These are phyloP conservation scores for Trogon melanurus DNA, from an alignment of 2,113 vertebrate genomes.

Conservation along the genomic window DNA sequence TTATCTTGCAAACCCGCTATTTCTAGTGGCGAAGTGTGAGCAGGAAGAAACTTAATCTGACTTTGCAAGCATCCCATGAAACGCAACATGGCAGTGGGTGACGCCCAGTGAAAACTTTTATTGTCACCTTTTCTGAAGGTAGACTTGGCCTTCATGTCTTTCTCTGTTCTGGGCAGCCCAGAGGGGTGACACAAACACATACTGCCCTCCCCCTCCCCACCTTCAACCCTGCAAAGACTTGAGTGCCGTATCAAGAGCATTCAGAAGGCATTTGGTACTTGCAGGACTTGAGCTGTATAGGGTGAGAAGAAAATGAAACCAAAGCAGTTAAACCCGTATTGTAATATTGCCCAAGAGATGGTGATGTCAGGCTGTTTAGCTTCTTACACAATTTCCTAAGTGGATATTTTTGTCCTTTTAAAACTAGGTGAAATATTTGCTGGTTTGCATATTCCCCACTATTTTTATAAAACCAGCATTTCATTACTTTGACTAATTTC, in stretches of 20 bases:
- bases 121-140: not conserved
- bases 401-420: not conserved
- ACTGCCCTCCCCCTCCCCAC: too few relatives aligned
- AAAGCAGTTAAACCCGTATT: not conserved
- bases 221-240: not conserved
- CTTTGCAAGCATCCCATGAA: not conserved
- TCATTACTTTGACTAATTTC: not conserved
- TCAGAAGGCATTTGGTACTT: not conserved
- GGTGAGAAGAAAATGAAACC: not conserved
- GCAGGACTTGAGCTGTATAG: not conserved
- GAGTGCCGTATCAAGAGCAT: not conserved
- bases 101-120: not conserved
- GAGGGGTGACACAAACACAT: not conserved
- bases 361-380: not conserved
- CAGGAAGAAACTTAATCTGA: not conserved
- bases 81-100: accelerated
- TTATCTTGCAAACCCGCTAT: not conserved
- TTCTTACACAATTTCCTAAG: not conserved
- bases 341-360: not conserved
- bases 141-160: not conserved
- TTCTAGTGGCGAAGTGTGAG: not conserved
- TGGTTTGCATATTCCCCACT: not conserved
- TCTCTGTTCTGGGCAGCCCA: not conserved
- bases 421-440: not conserved
- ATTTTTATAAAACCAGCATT: not conserved